phyloP scores from a whole-genome alignment of 2,888 invertebrate species.

The Rotaria macrura region DNA sequence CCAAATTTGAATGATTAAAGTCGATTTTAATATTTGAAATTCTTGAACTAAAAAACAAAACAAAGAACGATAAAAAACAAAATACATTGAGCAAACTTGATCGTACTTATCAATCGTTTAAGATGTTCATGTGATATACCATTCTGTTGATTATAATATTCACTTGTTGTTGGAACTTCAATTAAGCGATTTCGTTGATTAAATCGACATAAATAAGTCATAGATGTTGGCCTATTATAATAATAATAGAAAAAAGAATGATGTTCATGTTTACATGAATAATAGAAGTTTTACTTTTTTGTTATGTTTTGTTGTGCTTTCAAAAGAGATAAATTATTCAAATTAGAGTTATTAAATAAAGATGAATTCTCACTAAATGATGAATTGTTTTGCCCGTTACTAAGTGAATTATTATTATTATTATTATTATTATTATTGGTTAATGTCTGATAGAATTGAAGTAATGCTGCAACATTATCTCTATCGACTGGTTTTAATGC shows the following conservation, averaged over 20 bases:
- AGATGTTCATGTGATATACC: neutral
- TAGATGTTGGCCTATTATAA: neutral
- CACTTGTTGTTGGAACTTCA: slow-evolving; percentile 6
- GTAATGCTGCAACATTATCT: neutral
- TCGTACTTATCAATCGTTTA: neutral
- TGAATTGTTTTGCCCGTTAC: neutral
- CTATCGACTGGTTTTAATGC: neutral
- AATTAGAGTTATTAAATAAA: neutral
- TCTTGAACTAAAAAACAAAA: neutral
- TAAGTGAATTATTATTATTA: neutral
- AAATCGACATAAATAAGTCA: slow-evolving; percentile 4
- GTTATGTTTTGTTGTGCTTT: neutral
- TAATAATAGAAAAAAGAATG: neutral
- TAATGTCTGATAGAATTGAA: neutral
- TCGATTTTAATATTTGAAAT: neutral
- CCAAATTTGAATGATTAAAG: slow-evolving; percentile 6
- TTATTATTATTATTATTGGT: neutral
- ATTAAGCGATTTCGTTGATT: neutral
- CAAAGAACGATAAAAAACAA: neutral
- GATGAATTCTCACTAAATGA: neutral
- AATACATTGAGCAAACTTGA: too few species aligned
- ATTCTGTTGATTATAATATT: neutral
- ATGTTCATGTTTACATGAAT: neutral
- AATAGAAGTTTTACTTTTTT: neutral
- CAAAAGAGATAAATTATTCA: neutral